Evolutionary conservation across 2,888 invertebrate species (phyloP), one percentile per base, ranked within the genome.

Genomic region (Cerceris rybyensis): DNA sequence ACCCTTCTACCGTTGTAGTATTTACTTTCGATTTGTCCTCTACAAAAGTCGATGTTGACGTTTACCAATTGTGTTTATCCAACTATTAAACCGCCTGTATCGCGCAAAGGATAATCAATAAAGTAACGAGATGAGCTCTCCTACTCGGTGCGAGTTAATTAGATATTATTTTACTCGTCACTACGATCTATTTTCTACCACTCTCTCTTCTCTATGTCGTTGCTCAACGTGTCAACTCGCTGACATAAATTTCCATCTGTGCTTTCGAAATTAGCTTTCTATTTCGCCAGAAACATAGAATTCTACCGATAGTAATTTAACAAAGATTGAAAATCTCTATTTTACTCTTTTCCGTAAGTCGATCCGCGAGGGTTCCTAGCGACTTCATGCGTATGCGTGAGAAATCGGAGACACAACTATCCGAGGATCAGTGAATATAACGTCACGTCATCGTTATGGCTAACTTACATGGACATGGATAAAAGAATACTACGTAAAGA

Each of bases 381-480:
- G 8, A 14, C 39, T 42, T 63, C 52, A 64, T 39, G 60, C 68
- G 50, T 42, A 57, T 60, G n/a, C 70, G 17, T 59, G 41, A 60
- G 57, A 78, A 68, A 69, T 61, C 68, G 75, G 60, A 70, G 49
- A 75, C 70, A 70, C 78, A 78, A 82, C 63, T 49, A 52, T 59
- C 59, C 42, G 28, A 65, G 78, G 57, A 43, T 28, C 28, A 4
- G 28, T 7, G 50, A 41, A 64, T 54, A 9, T 49, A 11, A n/a
- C 49, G 11, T 28, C 64, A 67, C 57, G 67, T 67, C 66, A 74
- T 65, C 66, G 66, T 55, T 58, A 9, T 54, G 9, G n/a, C 7
- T 8, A 9, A 43, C 43, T 71, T 55, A 39, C 28, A 14, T 52
- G 50, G 58, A 52, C 57, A 17, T 70, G n/a, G 49, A 57, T 11